Base-by-base conservation (phyloP, 2,888 invertebrate genomes). In the Papilio demoleus region DNA sequence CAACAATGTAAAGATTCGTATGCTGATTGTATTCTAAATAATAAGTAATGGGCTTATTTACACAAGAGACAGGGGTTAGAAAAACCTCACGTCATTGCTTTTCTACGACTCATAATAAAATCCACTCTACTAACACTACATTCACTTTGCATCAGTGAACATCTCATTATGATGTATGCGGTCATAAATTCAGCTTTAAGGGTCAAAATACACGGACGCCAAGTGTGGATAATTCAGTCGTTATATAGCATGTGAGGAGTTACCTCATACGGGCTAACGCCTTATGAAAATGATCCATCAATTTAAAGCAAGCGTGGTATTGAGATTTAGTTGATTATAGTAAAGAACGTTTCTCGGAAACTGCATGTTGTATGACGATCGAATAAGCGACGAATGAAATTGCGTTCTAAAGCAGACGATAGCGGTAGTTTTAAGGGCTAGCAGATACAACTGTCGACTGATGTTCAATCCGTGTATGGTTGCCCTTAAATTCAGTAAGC, bases 131-230 rank as follows among this genome's bases (percentile, higher is more conserved):
- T 27, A 27, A 24, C 47, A 24, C 47, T 50, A 27, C 11, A 50
- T 50, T 27, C 24, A 24, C 53, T 53, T 31, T 53, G 53, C 27
- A 31, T 53, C 31, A 53, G 53, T 3, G 53, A 53, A 50, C 50
- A 31, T n/a, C 8, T 53, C n/a, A 53, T 27, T 27, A 50, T n/a
- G n/a, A n/a, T 53, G 27, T 50, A 27, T 50, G 8, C 31, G n/a
- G 31, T 17, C 31, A 56, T 56, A 56, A 56, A 56, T 56, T 14
- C 53, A 56, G 17, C 8, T 36, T 36, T 59, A 59, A 59, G 4
- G 36, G 22, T 1, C 22, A 47, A 19, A 11, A 47, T 22, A 47
- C 47, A 47, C 47, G 11, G 47, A 47, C 19, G 1, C n/a, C n/a
- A n/a, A n/a, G n/a, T n/a, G n/a, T n/a, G n/a, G n/a, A n/a, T n/a